Evolutionary conservation across 2,888 invertebrate genomes (phyloP).

Genomic region (Chydorus sphaericus): DNA sequence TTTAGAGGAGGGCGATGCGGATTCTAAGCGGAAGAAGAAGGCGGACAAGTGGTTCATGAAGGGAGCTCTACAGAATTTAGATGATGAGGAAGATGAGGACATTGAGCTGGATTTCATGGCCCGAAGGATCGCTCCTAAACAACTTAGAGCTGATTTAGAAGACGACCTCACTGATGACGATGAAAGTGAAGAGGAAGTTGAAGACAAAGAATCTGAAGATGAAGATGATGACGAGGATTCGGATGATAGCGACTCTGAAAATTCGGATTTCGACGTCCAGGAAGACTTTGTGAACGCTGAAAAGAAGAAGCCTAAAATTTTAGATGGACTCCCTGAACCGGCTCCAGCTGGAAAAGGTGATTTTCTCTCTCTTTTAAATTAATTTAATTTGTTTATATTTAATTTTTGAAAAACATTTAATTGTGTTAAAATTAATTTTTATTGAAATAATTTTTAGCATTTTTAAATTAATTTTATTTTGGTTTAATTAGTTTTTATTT

Average conservation of each 20-base stretch:
- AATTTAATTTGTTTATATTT: no score
- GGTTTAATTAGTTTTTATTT: no score
- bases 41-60: constrained; percentile 79
- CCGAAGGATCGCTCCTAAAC: neutral
- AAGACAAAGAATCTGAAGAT: constrained; percentile 31
- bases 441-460: no score
- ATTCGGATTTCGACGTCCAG: constrained; percentile 15
- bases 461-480: no score
- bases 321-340: constrained; percentile 6
- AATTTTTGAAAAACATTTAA: no score
- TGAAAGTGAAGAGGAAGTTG: constrained; percentile 35
- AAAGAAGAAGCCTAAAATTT: constrained; percentile 13
- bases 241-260: neutral
- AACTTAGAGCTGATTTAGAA: neutral
- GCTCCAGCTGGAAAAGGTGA: constrained; percentile 4
- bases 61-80: constrained; percentile 58
- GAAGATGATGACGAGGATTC: constrained; percentile 12
- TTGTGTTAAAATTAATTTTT: no score
- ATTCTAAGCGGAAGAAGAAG: constrained; percentile 54
- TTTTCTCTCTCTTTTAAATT: constrained; percentile 15
- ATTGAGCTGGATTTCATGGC: constrained; percentile 62
- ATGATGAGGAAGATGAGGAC: constrained; percentile 72
- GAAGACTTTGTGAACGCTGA: constrained; percentile 8
- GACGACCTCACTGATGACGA: constrained; percentile 33
- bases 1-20: constrained; percentile 57